A percentile compares a stretch with the other conserved stretches of the same genome.
phyloP scores from a whole-genome alignment of 2,113 vertebrate genomes.

The Ia io region DNA sequence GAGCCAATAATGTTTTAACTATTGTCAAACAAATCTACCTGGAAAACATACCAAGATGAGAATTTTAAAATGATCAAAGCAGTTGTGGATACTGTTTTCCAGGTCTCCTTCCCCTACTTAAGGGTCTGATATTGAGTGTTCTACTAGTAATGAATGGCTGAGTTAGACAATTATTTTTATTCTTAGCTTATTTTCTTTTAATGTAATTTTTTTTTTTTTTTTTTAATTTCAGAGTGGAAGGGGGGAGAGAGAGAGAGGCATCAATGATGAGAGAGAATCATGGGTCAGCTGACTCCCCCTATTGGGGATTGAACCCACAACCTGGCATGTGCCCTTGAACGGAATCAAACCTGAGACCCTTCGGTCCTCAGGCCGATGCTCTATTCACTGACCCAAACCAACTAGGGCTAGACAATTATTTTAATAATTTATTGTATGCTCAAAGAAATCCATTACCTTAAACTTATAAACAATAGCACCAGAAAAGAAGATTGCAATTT shows the following conservation, averaged over 20 bases:
- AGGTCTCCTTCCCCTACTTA: background rate
- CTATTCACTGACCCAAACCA: background rate
- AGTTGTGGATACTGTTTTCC: background rate
- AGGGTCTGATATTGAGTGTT: background rate
- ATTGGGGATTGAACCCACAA: background rate
- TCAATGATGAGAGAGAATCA: background rate
- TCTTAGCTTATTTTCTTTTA: too few species aligned
- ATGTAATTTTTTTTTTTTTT: too few species aligned
- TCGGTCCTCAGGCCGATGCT: fast-evolving
- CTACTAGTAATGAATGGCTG: background rate
- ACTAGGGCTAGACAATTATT: background rate
- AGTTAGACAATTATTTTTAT: background rate
- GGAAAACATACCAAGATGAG: background rate
- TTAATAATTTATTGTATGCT: background rate
- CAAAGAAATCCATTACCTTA: background rate
- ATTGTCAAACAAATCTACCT: background rate
- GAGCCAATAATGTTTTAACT: background rate
- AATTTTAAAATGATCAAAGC: background rate
- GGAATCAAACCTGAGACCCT: background rate
- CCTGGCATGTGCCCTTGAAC: background rate
- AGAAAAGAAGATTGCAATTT: background rate
- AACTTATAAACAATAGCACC: background rate
- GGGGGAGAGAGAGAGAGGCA: background rate
- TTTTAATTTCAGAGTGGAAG: too few species aligned
- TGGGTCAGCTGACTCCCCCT: background rate